Evolutionary conservation across 1,140 invertebrate species (phyloP).

Genomic region (Coptotermes formosanus): DNA sequence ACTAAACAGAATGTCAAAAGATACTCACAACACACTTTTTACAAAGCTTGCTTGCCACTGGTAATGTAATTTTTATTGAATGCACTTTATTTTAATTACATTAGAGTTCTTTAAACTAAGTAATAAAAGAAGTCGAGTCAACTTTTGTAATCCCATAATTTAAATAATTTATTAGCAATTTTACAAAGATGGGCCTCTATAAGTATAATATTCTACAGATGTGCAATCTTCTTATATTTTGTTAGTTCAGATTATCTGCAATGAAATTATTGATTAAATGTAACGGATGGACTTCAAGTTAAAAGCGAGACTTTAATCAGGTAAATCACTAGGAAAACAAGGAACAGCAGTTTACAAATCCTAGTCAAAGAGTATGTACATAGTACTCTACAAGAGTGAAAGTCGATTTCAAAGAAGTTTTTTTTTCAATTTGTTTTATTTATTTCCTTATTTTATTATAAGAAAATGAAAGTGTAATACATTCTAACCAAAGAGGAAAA

Average conservation of each 20-base stretch:
- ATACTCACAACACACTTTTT: too few species aligned
- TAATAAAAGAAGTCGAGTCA: background rate
- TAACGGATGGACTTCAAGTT: background rate
- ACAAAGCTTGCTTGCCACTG: too few species aligned
- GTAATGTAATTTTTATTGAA: too few species aligned
- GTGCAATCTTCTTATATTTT: background rate
- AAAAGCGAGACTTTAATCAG: background rate
- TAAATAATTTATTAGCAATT: constrained; percentile 14
- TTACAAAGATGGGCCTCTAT: background rate
- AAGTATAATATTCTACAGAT: constrained; percentile 3
- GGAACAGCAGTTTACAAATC: constrained; percentile 23
- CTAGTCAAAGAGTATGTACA: constrained; percentile 25
- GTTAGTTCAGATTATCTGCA: background rate
- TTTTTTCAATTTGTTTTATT: constrained; percentile 24
- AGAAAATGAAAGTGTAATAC: constrained; percentile 25
- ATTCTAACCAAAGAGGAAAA: constrained; percentile 23
- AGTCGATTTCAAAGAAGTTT: background rate
- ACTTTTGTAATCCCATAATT: background rate
- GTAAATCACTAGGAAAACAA: constrained; percentile 24
- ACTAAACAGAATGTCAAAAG: too few species aligned
- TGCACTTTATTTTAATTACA: too few species aligned
- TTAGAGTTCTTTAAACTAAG: too few species aligned
- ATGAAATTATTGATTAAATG: background rate
- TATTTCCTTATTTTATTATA: constrained; percentile 20
- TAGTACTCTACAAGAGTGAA: constrained; percentile 20